Base-by-base conservation (phyloP, 2,113 vertebrate genomes). In the Andinoacara biseriatus region DNA sequence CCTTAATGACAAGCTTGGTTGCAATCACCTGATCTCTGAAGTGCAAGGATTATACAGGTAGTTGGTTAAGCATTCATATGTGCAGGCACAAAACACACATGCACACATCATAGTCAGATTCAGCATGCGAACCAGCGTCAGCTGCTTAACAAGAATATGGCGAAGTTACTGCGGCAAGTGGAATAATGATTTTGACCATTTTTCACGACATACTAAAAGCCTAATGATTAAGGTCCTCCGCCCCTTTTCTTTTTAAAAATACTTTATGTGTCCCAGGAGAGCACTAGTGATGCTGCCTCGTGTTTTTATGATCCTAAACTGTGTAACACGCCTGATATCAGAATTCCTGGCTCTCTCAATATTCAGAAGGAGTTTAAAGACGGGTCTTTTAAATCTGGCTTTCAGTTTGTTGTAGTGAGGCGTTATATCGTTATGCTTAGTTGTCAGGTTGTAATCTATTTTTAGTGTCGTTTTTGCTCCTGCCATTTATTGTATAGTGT, bases 21-120 rank as follows among this genome's bases (percentile, higher is more conserved):
- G 75, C 60, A 62, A 85, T 90, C 81, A 84, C 18, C 61, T 74
- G 78, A 90, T 89, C 87, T 72, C 63, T 81, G 81, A 78, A 67
- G 80, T 52, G 85, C 26, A 74, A 31, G 80, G 86, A 88, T 89
- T 81, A 78, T 62, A 38, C 35, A 38, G 35, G 35, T 38, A 69
- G 40, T 14, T 31, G 35, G 52, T n/a, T 57, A 52, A 84, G 72
- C 61, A 22, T 59, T 65, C 58, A 61, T 74, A 59, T 72, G 46
- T 65, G 83, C 75, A 52, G 40, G n/a, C 59, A 29, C 54, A 38
- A 40, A 18, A 46, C 67, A 18, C 35, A 60, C 58, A 35, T 20
- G 49, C 2, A 14, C 67, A 40, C 10, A 22, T 74, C 18, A 26
- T 11, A 26, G 26, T 33, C 38, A 58, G 29, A 43, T 29, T 46